Base-by-base conservation (phyloP, 2,888 invertebrate genomes). In the Trisateles emortualis region DNA sequence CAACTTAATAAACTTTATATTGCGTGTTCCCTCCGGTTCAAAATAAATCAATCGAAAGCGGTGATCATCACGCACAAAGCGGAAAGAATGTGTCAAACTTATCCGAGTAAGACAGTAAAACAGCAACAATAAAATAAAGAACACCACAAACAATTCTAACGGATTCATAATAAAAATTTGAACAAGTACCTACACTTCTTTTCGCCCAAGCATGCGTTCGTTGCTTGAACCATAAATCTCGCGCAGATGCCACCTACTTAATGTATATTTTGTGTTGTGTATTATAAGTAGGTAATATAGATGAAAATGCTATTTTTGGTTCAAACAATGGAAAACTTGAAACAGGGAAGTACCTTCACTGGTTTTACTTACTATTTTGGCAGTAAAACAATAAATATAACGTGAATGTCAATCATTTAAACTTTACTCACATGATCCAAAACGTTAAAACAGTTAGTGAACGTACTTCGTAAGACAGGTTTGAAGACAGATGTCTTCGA, bases 61-160 rank as follows among this genome's bases (percentile, higher is more conserved):
- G 92, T 92, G 92, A 88, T 82, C 87, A 92, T 83, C 88, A 92
- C 92, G 91, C 92, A 87, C 81, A 92, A n/a, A 92, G 92, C 92
- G 91, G 90, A 91, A 91, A 90, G 90, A 90, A 91, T 81, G 91
- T 91, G 92, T 90, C 82, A 76, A 86, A 84, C 78, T 85, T 81
- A 88, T 85, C 76, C 79, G 81, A 83, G 78, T 84, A 78, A 83
- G 79, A 86, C 83, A 83, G 73, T 79, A 80, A 84, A 81, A 90
- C 84, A 88, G 88, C 84, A 84, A 80, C 81, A 75, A 85, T 75
- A 69, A 78, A 84, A 81, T 76, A 84, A 83, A 84, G 76, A 76
- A 87, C 84, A 90, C 82, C 85, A 90, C 86, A 87, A 76, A 78
- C 86, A 87, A 76, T 72, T 83, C 85, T 86, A 89, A 85, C 76